These are phyloP conservation scores for Amphipoea lucens DNA, from an alignment of 2,888 invertebrate genomes.

Conservation along the genomic window DNA sequence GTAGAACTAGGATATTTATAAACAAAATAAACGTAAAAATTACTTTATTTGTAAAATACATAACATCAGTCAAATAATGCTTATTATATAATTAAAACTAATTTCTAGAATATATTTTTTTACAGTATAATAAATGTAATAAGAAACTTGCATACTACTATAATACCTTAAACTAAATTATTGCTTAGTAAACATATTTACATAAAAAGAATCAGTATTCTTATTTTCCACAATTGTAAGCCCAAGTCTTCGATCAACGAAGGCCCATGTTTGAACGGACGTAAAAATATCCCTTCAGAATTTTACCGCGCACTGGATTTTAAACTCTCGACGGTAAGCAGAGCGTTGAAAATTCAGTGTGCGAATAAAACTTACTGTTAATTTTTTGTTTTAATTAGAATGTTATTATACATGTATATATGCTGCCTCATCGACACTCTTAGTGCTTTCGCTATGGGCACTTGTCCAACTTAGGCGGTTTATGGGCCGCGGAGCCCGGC, in stretches of 20 bases:
- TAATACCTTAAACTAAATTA: conserved; percentile 28
- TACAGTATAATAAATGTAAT: conserved; percentile 11
- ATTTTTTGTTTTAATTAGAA: background rate
- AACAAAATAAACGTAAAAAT: conserved; percentile 15
- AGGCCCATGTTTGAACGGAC: background rate
- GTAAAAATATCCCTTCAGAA: background rate
- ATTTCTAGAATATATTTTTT: conserved; percentile 8
- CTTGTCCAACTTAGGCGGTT: background rate
- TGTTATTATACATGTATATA: background rate
- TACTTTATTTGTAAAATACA: conserved; percentile 63
- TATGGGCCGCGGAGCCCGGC: background rate
- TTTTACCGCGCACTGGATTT: background rate
- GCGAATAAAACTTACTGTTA: background rate
- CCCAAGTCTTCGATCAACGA: background rate
- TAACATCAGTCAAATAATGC: conserved; percentile 71
- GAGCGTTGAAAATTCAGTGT: background rate
- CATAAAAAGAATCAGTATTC: conserved; percentile 25
- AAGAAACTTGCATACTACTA: background rate
- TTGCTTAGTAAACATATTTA: conserved; percentile 40
- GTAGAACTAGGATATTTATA: background rate
- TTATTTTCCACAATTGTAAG: background rate
- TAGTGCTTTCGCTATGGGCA: background rate
- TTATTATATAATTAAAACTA: conserved; percentile 31
- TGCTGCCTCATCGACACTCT: conserved; percentile 24
- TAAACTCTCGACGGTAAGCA: background rate